A percentile compares a stretch with the other conserved stretches of the same genome.
These are phyloP conservation scores for Bombus sylvicola DNA, from an alignment of 1,140 invertebrate species.

Conservation along the genomic window DNA sequence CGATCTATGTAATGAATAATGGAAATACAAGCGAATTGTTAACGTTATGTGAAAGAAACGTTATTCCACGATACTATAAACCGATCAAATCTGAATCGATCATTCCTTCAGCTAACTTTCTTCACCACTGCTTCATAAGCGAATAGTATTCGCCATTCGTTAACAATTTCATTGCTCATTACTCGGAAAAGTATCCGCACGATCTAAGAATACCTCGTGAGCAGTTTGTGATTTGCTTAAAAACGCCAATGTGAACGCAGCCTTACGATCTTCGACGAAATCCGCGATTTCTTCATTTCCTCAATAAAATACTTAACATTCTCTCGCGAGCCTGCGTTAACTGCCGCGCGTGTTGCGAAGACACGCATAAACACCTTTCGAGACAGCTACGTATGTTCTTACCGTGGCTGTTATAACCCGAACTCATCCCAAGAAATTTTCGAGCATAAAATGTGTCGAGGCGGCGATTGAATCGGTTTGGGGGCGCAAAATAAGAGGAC, in stretches of 20 bases:
- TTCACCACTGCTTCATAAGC: too few species aligned
- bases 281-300: neutral
- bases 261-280: neutral
- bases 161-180: too few species aligned
- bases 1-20: too few species aligned
- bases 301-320: neutral
- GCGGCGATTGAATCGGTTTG: constrained; percentile 1
- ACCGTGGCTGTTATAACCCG: neutral
- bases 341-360: neutral
- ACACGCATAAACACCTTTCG: constrained; percentile 1
- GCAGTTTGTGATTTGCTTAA: neutral
- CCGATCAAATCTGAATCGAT: too few species aligned
- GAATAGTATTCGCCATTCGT: too few species aligned
- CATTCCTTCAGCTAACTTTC: too few species aligned
- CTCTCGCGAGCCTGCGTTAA: neutral
- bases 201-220: too few species aligned
- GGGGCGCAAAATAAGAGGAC: neutral
- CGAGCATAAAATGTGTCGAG: neutral
- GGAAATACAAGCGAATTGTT: too few species aligned
- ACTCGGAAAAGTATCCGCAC: too few species aligned
- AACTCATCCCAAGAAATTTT: neutral
- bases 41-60: too few species aligned
- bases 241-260: neutral
- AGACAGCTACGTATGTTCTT: constrained; percentile 6
- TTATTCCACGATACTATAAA: too few species aligned